Base-by-base conservation (phyloP, 2,797 vertebrate genomes). In the Cossypha niveicapilla region DNA sequence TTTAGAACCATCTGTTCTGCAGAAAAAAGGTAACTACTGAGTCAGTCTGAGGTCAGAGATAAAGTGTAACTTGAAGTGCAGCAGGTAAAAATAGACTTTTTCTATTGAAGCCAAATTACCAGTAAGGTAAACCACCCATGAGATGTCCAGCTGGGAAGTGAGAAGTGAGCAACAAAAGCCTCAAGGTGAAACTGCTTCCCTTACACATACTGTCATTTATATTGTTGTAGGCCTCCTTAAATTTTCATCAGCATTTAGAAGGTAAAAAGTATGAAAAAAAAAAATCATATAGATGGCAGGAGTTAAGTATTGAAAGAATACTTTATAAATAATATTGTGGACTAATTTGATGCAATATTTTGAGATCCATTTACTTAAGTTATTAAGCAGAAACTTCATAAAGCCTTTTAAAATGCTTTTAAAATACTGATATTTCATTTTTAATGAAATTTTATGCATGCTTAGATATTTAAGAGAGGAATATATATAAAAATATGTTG, bases 181-280 rank as follows among this genome's bases (percentile, higher is more conserved):
- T 88, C 88, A 93, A 92, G 86, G 92, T 93, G 73, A 95, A 93
- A 84, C 15, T 50, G 2, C 14, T 93, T 75, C 37, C 22, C 77
- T 47, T 42, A 42, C 35, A 37, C 34, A 62, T 61, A 27, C 14
- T 72, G 47, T 13, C 56, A n/a, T 78, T 92, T 77, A 11, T 75
- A 30, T 39, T 47, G 24, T 35, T 90, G 18, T 10, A 88, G 24
- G 3, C 10, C 34, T 54, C 54, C 57, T 74, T 60, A 74, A 73
- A 39, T 32, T 80, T 81, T 61, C 12, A 47, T 44, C 30, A 57
- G 5, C 7, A 53, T 54, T 21, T 72, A 28, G 3, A 25, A 82
- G 7, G 11, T 14, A 54, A 67, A 70, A 67, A 41, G 35, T 1
- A 53, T 28, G 11, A 28, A 3, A 18, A 53, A 34, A 34, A 51